A percentile compares a stretch with the other conserved stretches of the same genome.
These are phyloP conservation scores for Thereva nobilitata DNA, from an alignment of 2,888 invertebrate genomes.

Conservation along the genomic window DNA sequence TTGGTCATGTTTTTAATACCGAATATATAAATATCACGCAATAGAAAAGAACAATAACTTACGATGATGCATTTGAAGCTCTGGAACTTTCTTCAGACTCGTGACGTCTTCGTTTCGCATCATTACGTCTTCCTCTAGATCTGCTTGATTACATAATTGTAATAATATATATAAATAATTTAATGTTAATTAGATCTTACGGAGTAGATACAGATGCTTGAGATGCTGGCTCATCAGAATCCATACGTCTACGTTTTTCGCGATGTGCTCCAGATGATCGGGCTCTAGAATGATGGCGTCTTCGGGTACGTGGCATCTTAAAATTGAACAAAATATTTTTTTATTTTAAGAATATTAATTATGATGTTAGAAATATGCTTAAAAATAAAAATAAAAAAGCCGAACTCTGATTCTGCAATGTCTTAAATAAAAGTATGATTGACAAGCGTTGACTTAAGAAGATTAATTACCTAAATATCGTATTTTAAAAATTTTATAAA, in stretches of 20 bases:
- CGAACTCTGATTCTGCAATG: neutral
- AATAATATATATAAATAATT: neutral
- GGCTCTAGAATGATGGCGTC: slow-evolving; percentile 76
- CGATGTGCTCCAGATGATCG: slow-evolving; percentile 57
- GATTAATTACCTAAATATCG: too few species aligned
- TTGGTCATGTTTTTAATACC: too few species aligned
- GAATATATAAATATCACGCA: too few species aligned
- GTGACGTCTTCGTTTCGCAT: slow-evolving; percentile 65
- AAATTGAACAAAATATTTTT: slow-evolving; percentile 46
- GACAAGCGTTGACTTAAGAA: neutral
- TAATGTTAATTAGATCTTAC: slow-evolving; percentile 3
- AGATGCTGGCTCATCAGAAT: slow-evolving; percentile 60
- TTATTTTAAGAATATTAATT: too few species aligned
- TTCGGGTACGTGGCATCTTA: slow-evolving; percentile 82
- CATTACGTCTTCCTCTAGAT: slow-evolving; percentile 48
- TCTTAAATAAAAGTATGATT: neutral
- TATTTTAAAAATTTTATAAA: too few species aligned
- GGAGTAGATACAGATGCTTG: slow-evolving; percentile 28
- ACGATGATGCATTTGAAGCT: slow-evolving; percentile 40
- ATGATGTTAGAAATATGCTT: too few species aligned
- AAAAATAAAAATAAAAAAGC: too few species aligned
- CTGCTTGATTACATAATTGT: slow-evolving; percentile 8
- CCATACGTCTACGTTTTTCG: slow-evolving; percentile 73
- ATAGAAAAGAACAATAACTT: slow-evolving; percentile 21
- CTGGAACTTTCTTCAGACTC: slow-evolving; percentile 64